Percentiles rank a stretch among this genome's conserved stretches.
phyloP scores from a whole-genome alignment of 2,113 vertebrate species.

The Gavia stellata region DNA sequence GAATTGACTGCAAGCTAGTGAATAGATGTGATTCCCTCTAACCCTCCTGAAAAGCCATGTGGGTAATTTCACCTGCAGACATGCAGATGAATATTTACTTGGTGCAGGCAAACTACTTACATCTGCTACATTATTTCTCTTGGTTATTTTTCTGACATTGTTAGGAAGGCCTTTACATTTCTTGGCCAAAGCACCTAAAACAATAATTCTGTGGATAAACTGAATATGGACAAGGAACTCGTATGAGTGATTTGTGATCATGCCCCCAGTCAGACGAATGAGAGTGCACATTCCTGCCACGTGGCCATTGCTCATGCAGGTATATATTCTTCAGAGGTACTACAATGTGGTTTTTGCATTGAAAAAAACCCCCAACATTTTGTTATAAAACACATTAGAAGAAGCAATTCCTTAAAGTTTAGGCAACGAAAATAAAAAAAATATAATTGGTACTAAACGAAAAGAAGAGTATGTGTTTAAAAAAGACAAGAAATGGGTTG shows the following conservation, averaged over 20 bases:
- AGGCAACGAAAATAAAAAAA: neutral
- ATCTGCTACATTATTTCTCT: neutral
- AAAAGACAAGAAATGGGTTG: neutral
- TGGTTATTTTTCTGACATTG: neutral
- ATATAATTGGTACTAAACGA: neutral
- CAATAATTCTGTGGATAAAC: neutral
- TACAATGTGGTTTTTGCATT: neutral
- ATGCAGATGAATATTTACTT: neutral
- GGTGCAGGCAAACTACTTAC: neutral
- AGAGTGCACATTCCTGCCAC: neutral
- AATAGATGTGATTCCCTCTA: slow-evolving; percentile 17
- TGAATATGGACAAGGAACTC: neutral
- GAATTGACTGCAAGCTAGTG: slow-evolving; percentile 17
- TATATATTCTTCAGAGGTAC: neutral
- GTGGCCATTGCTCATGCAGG: neutral
- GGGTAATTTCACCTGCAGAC: neutral
- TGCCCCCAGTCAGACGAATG: neutral
- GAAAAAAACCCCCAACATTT: neutral
- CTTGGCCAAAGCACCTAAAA: neutral
- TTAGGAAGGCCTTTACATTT: neutral
- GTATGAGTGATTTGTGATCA: neutral
- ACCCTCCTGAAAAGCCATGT: neutral
- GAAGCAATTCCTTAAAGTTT: neutral
- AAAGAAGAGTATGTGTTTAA: neutral
- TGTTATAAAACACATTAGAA: neutral